Percentiles rank a stretch among this genome's conserved stretches.
Conservation (phyloP, 2,113 vertebrate species). For the Clupea harengus region DNA sequence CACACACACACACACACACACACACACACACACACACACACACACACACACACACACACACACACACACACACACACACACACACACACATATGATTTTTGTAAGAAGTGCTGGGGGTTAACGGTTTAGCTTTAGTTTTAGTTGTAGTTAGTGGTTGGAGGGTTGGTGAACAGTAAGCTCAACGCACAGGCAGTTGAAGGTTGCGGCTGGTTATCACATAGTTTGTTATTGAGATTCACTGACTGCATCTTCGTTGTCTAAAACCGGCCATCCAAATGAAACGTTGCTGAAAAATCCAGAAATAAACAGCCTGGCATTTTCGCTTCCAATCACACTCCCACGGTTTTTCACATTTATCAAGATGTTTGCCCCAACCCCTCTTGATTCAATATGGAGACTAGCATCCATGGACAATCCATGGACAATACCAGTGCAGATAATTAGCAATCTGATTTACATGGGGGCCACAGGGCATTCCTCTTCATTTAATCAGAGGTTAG, state of each 20-base stretch:
- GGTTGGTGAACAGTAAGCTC: no score
- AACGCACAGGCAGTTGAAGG: not conserved
- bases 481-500: no score
- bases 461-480: not conserved
- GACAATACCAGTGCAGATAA: not conserved
- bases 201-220: not conserved
- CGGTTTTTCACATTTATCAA: not conserved
- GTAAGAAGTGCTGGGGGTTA: no score
- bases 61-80: not conserved
- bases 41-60: not conserved
- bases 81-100: not conserved
- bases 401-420: not conserved
- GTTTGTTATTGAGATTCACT: not conserved
- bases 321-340: slow-evolving; percentile 3
- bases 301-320: not conserved
- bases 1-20: no score
- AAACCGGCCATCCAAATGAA: not conserved
- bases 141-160: no score
- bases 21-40: no score
- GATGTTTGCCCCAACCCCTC: not conserved
- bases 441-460: not conserved
- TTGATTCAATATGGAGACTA: not conserved
- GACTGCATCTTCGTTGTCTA: not conserved
- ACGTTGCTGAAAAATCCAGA: not conserved
- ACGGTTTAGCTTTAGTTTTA: not conserved